Conservation (phyloP, 2,797 vertebrate genomes). For the Glyptemys insculpta region DNA sequence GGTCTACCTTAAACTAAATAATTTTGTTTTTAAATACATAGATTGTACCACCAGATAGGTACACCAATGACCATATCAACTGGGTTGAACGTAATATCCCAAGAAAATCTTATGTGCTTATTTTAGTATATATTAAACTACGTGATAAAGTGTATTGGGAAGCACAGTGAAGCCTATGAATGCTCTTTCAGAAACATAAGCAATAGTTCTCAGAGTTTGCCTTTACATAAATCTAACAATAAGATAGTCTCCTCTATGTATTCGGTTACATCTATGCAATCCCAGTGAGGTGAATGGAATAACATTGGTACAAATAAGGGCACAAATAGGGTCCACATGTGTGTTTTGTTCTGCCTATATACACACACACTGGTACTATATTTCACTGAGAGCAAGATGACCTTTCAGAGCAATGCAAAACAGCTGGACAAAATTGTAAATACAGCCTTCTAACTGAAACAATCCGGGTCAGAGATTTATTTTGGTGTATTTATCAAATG, state of each 20-base stretch:
- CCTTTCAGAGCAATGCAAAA: background rate
- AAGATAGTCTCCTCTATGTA: background rate
- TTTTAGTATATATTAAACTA: background rate
- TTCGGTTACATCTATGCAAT: background rate
- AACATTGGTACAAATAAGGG: fast-evolving
- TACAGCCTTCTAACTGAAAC: background rate
- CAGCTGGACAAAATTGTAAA: background rate
- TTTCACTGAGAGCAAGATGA: background rate
- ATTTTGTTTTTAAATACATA: background rate
- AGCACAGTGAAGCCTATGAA: background rate
- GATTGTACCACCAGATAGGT: background rate
- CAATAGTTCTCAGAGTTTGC: background rate
- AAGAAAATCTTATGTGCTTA: background rate
- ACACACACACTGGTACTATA: background rate
- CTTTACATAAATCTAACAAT: background rate
- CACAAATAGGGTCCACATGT: background rate
- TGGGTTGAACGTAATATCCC: background rate
- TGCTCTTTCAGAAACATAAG: background rate
- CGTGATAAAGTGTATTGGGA: background rate
- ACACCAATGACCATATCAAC: background rate
- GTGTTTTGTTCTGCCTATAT: background rate
- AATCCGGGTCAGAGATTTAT: background rate
- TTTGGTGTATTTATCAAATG: background rate
- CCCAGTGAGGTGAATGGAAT: background rate
- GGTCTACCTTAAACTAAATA: background rate